These are phyloP conservation scores for Phania funesta DNA, from an alignment of 2,888 invertebrate species.

Conservation along the genomic window DNA sequence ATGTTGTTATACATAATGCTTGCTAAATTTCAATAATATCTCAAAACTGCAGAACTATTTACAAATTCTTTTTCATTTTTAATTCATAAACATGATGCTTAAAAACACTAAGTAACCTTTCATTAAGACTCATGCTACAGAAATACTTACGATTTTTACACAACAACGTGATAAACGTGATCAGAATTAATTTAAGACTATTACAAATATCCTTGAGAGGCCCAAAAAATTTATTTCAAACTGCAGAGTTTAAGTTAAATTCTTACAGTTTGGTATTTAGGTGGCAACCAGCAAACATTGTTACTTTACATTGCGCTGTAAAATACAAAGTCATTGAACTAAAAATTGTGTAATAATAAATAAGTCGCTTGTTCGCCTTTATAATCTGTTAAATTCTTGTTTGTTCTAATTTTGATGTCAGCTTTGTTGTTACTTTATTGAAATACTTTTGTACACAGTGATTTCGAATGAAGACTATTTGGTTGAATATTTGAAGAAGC, in stretches of 20 bases:
- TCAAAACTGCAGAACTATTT: no score
- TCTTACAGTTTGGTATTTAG: neutral
- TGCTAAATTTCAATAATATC: no score
- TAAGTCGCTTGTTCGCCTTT: slow-evolving; percentile 41
- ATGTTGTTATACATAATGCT: no score
- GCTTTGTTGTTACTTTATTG: neutral
- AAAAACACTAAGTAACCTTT: no score
- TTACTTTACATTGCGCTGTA: neutral
- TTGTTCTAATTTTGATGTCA: neutral
- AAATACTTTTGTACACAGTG: slow-evolving; percentile 14
- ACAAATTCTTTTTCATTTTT: no score
- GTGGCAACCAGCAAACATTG: neutral
- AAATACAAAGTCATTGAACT: slow-evolving; percentile 45
- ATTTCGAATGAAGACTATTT: neutral
- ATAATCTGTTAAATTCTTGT: slow-evolving; percentile 36
- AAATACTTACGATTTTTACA: slow-evolving; percentile 1
- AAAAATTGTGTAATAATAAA: slow-evolving; percentile 40
- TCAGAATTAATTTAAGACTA: neutral
- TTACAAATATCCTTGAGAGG: neutral
- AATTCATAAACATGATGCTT: no score
- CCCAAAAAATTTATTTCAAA: slow-evolving; percentile 15
- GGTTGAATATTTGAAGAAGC: no score
- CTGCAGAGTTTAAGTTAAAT: slow-evolving; percentile 32
- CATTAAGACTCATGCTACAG: no score
- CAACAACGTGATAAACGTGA: slow-evolving; percentile 40